These are phyloP conservation scores for Acronicta aceris DNA, from an alignment of 2,888 invertebrate species.

Conservation along the genomic window DNA sequence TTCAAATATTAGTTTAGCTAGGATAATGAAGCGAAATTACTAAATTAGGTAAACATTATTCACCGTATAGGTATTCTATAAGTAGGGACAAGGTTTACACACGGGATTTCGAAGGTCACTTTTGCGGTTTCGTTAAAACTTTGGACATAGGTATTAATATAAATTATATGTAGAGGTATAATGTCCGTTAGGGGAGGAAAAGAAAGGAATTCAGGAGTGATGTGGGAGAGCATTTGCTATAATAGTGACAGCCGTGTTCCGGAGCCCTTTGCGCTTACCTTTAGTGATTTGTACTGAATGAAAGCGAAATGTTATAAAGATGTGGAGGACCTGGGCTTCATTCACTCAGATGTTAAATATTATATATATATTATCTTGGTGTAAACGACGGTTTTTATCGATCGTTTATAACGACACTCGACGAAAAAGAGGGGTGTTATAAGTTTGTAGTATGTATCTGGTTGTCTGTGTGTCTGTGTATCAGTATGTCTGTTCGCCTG, in stretches of 20 bases:
- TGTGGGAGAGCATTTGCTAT: conserved; percentile 5
- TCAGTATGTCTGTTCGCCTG: no score
- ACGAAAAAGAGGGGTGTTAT: no score
- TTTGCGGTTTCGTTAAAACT: conserved; percentile 42
- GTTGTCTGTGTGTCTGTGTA: no score
- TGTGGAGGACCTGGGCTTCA: conserved; percentile 14
- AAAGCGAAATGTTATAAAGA: conserved; percentile 25
- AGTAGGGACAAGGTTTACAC: conserved; percentile 32
- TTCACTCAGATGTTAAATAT: conserved; percentile 16
- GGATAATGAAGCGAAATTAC: conserved; percentile 29
- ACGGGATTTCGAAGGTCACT: conserved; percentile 40
- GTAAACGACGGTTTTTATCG: no score
- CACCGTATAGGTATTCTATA: conserved; percentile 31
- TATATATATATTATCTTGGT: conserved; percentile 9
- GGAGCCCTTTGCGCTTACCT: conserved; percentile 18
- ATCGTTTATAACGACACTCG: no score
- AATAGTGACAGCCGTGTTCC: conserved; percentile 15
- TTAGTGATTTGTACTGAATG: conserved; percentile 28
- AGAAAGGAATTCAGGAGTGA: conserved; percentile 17
- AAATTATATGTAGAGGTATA: conserved; percentile 2
- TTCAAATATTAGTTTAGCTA: conserved; percentile 50
- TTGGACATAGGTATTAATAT: conserved; percentile 15
- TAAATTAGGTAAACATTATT: conserved; percentile 53
- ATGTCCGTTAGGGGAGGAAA: conserved; percentile 1
- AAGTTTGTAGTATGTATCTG: no score